phyloP scores from a whole-genome alignment of 1,140 invertebrate species.

The Pseudomyrmex sp. region DNA sequence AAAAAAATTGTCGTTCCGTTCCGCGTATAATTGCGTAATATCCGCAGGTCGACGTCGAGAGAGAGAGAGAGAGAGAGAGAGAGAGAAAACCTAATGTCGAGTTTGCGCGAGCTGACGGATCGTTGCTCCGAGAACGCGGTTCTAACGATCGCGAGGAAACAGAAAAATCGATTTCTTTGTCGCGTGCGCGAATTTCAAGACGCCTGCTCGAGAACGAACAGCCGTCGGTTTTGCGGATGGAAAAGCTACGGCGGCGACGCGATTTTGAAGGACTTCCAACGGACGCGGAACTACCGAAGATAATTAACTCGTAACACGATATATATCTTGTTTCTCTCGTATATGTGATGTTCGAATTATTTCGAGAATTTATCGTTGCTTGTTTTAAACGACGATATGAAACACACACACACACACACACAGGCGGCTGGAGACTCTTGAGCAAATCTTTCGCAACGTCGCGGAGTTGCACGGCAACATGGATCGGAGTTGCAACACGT shows the following conservation, averaged over 20 bases:
- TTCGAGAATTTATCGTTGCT: background rate
- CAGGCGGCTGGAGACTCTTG: slow-evolving; percentile 48
- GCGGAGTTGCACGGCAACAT: slow-evolving; percentile 49
- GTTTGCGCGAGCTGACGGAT: slow-evolving; percentile 59
- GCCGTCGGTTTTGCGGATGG: slow-evolving; percentile 65
- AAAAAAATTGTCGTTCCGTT: too few relatives aligned
- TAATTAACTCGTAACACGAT: slow-evolving; percentile 67
- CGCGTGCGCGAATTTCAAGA: slow-evolving; percentile 71
- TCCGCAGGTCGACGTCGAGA: slow-evolving; percentile 51
- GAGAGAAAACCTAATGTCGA: slow-evolving; percentile 36
- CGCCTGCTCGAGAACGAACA: slow-evolving; percentile 60
- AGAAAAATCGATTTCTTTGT: slow-evolving; percentile 66
- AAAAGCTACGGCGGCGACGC: slow-evolving; percentile 68
- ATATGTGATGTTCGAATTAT: background rate
- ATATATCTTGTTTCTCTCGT: too few relatives aligned
- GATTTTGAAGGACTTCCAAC: slow-evolving; percentile 65
- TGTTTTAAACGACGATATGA: background rate
- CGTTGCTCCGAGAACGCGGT: slow-evolving; percentile 58
- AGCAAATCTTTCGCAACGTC: slow-evolving; percentile 54
- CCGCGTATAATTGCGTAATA: background rate
- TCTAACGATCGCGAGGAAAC: slow-evolving; percentile 52
- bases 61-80: slow-evolving; percentile 56
- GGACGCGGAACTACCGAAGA: slow-evolving; percentile 66
- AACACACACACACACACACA: background rate
- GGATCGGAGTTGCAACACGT: slow-evolving; percentile 33